Evolutionary conservation across 1,140 invertebrate species (phyloP).

Genomic region (Panulirus ornatus): DNA sequence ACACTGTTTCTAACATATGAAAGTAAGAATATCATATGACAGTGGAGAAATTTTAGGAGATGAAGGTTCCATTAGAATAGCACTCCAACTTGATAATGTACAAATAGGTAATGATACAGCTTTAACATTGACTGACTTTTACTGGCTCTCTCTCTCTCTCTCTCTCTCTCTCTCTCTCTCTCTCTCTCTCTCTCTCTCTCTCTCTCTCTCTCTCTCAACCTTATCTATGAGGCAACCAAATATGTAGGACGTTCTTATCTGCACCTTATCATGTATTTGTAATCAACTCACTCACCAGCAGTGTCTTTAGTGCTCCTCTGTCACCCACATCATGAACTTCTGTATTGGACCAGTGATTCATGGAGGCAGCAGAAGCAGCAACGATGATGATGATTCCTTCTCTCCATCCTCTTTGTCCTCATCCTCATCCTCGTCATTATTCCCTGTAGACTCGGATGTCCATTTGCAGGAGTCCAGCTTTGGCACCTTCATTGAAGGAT

Average conservation of each 20-base stretch:
- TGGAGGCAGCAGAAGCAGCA: too few relatives aligned
- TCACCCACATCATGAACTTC: background rate
- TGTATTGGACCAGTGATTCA: too few relatives aligned
- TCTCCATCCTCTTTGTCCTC: too few relatives aligned
- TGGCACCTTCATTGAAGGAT: too few relatives aligned
- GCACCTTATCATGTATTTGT: background rate
- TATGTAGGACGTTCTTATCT: background rate
- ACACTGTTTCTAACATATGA: background rate
- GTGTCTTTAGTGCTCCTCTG: background rate
- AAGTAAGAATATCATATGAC: background rate
- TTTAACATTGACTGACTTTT: background rate
- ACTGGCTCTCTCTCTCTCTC: background rate
- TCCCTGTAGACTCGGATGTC: too few relatives aligned
- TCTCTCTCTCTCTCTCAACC: too few relatives aligned
- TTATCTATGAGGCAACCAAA: background rate
- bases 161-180: constrained; percentile 7
- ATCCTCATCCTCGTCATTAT: too few relatives aligned
- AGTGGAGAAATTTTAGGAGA: background rate
- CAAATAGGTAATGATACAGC: background rate
- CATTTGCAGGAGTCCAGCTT: too few relatives aligned
- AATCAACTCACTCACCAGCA: background rate
- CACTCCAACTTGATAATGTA: too few relatives aligned
- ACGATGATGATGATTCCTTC: too few relatives aligned
- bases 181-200: background rate
- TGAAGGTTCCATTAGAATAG: background rate